phyloP scores from a whole-genome alignment of 2,888 invertebrate species.

The Aplocera efformata region DNA sequence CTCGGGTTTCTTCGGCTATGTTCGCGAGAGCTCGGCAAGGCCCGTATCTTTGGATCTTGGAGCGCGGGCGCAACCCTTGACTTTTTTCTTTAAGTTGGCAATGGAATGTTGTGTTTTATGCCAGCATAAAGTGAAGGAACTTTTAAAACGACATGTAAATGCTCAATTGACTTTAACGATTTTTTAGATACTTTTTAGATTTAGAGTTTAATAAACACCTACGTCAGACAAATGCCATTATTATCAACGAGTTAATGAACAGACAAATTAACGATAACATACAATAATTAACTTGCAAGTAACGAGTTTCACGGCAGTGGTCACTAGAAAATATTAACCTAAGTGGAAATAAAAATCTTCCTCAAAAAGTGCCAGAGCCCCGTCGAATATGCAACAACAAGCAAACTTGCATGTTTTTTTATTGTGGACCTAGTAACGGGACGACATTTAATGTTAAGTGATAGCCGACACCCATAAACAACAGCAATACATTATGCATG shows the following conservation, averaged over 20 bases:
- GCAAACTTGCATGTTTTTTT: too few relatives aligned
- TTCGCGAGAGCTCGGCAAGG: constrained; percentile 55
- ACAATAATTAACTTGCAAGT: constrained; percentile 19
- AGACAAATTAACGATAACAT: constrained; percentile 20
- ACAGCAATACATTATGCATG: too few relatives aligned
- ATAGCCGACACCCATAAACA: too few relatives aligned
- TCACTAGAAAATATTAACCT: constrained; percentile 1
- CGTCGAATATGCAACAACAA: too few relatives aligned
- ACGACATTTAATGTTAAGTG: too few relatives aligned
- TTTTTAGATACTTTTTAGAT: too few relatives aligned
- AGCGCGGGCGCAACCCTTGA: constrained; percentile 62
- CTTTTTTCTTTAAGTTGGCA: constrained; percentile 31
- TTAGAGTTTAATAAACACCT: not conserved
- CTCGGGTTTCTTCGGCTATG: constrained; percentile 41
- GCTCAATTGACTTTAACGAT: constrained; percentile 39
- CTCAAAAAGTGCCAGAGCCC: too few relatives aligned
- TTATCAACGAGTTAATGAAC: constrained; percentile 15
- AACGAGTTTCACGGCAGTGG: constrained; percentile 13
- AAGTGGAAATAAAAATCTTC: too few relatives aligned
- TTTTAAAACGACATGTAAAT: constrained; percentile 32
- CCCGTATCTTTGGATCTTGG: constrained; percentile 63
- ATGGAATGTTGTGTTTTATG: constrained; percentile 36
- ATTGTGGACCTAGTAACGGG: too few relatives aligned
- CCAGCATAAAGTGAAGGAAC: constrained; percentile 11
- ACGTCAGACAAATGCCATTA: constrained; percentile 1